Base-by-base conservation (phyloP, 2,797 vertebrate species). In the Zalophus californianus region DNA sequence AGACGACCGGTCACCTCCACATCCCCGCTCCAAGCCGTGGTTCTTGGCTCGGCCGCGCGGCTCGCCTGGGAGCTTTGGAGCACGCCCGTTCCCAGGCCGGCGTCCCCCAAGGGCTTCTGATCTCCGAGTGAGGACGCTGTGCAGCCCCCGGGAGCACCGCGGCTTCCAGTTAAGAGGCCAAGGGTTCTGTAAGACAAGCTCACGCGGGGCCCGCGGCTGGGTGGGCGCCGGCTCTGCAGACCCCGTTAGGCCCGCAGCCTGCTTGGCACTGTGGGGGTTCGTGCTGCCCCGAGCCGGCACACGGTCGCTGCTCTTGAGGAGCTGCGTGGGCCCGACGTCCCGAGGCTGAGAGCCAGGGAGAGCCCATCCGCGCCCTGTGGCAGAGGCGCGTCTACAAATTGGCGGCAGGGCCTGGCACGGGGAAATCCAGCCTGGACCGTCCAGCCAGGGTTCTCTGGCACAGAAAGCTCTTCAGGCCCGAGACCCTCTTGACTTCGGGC, bases 131-230 rank as follows among this genome's bases (percentile, higher is more conserved):
- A 1, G 5, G 62, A 7, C 3, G 52, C 62, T 5, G 27, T 5
- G 6, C 25, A 27, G 58, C 58, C 68, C 9, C 6, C 4, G 29
- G 35, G 79, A 25, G 35, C 75, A 60, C 44, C 50, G 32, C 50
- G 5, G 32, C 56, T 35, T 60, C 66, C 58, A n/a, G 68, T 27
- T 8, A 18, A 23, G 60, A 79, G 54, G 50, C 50, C 16, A 2
- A 21, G 16, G 25, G 10, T 44, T 86, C 38, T 32, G 3, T 50
- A 3, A n/a, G 66, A 5, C 64, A 18, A 18, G 3, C 3, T 13
- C 6, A 8, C n/a, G 11, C 0, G 1, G 4, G 72, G 56, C 54
- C 75, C 68, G 1, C 0, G 3, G 32, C 16, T 1, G 7, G 10
- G 14, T 78, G 32, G 16, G 13, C 60, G 5, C 41, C 32, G 41